Conservation (phyloP, 2,797 vertebrate genomes). For the Astyanax mexicanus region DNA sequence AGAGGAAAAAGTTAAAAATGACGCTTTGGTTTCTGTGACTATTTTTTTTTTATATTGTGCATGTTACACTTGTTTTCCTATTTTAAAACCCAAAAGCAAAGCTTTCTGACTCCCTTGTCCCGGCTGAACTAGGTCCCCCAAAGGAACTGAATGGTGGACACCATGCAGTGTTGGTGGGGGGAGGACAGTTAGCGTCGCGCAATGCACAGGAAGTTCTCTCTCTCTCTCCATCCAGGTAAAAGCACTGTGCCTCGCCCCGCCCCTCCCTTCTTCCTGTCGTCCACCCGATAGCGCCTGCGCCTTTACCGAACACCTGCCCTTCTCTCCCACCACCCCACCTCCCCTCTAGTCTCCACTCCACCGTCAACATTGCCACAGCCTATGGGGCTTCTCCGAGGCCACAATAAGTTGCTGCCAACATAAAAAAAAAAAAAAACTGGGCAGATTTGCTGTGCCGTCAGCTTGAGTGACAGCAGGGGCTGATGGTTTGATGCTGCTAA, state of each 20-base stretch:
- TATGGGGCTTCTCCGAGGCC: slow-evolving; percentile 28
- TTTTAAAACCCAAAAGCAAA: slow-evolving; percentile 64
- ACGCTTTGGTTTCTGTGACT: slow-evolving; percentile 32
- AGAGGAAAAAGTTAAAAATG: slow-evolving; percentile 18
- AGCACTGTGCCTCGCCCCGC: slow-evolving; percentile 67
- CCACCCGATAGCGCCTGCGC: slow-evolving; percentile 60
- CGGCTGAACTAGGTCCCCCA: slow-evolving; percentile 82
- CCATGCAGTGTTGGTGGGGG: slow-evolving; percentile 70
- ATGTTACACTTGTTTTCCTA: slow-evolving; percentile 48
- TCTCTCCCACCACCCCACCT: slow-evolving; percentile 51
- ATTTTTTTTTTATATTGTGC: slow-evolving; percentile 54
- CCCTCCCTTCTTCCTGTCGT: slow-evolving; percentile 47
- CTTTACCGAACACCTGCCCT: slow-evolving; percentile 60
- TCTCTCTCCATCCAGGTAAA: slow-evolving; percentile 71
- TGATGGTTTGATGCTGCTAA: slow-evolving; percentile 26
- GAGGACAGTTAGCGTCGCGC: slow-evolving; percentile 76
- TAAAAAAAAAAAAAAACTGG: slow-evolving; percentile 9
- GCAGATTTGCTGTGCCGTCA: slow-evolving; percentile 33
- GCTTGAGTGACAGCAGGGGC: slow-evolving; percentile 50
- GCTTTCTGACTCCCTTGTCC: slow-evolving; percentile 78
- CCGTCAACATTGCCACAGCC: slow-evolving; percentile 64
- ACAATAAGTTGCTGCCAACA: slow-evolving; percentile 34
- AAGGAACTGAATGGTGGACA: slow-evolving; percentile 68
- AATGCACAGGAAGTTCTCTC: slow-evolving; percentile 71
- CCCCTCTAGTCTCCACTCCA: slow-evolving; percentile 45